phyloP scores from a whole-genome alignment of 2,888 invertebrate species.

The Brachycybe producta region DNA sequence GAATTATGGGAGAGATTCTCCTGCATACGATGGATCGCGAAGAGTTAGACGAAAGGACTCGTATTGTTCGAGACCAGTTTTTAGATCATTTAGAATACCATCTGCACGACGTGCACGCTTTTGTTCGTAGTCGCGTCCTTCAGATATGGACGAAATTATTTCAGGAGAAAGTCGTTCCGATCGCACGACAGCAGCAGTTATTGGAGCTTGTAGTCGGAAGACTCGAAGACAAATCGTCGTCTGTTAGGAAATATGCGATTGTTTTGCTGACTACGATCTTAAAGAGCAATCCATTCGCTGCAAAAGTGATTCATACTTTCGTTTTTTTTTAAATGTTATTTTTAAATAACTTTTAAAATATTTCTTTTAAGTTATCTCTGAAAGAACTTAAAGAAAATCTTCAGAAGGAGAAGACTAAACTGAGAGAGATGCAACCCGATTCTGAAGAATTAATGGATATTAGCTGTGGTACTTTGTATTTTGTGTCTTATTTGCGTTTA shows the following conservation, averaged over 20 bases:
- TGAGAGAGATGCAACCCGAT: constrained; percentile 44
- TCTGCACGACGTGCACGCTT: constrained; percentile 67
- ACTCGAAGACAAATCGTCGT: constrained; percentile 66
- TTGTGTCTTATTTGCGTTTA: too few species aligned
- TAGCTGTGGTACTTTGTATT: too few species aligned
- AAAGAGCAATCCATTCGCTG: constrained; percentile 73
- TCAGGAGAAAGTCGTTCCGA: constrained; percentile 62
- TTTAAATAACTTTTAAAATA: constrained; percentile 9
- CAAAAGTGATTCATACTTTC: constrained; percentile 28
- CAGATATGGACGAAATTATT: constrained; percentile 71
- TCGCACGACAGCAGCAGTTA: constrained; percentile 52
- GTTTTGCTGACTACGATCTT: constrained; percentile 63
- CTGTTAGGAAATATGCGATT: constrained; percentile 72
- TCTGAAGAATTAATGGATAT: constrained; percentile 15
- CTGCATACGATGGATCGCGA: constrained; percentile 53
- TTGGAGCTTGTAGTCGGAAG: constrained; percentile 54
- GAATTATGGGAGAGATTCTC: constrained; percentile 68
- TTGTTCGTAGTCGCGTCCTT: constrained; percentile 61
- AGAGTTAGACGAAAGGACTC: constrained; percentile 51
- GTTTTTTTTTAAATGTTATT: background rate
- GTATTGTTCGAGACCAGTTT: constrained; percentile 59
- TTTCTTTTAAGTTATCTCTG: constrained; percentile 35
- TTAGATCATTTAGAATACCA: constrained; percentile 67
- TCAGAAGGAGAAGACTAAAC: constrained; percentile 45
- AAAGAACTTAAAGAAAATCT: constrained; percentile 47